Conservation (phyloP, 2,113 vertebrate species). For the Sinocyclocheilus anshuiensis region DNA sequence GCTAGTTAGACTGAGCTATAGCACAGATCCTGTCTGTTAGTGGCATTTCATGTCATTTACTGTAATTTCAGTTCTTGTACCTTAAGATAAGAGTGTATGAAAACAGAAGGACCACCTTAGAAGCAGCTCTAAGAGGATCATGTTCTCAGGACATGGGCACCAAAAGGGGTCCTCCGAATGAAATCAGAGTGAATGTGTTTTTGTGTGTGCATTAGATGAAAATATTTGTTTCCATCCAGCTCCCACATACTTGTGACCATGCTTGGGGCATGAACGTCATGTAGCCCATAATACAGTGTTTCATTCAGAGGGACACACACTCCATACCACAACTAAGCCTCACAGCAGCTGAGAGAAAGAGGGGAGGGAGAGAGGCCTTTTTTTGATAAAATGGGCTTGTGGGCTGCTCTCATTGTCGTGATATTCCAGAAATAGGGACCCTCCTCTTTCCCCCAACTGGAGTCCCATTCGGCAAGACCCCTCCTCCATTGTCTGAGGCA, state of each 20-base stretch:
- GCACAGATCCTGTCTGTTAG: neutral
- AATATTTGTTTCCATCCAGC: constrained; percentile 34
- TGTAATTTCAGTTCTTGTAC: constrained; percentile 8
- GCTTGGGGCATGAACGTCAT: constrained; percentile 27
- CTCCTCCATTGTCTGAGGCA: constrained; percentile 44
- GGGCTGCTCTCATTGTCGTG: constrained; percentile 53
- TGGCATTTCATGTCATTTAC: constrained; percentile 3
- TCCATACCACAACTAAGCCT: constrained; percentile 56
- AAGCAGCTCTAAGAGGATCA: neutral
- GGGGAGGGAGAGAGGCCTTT: constrained; percentile 25
- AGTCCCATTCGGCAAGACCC: constrained; percentile 10
- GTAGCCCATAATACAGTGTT: constrained; percentile 41
- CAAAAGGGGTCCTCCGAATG: neutral
- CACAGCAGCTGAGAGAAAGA: constrained; percentile 64
- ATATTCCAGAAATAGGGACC: constrained; percentile 51
- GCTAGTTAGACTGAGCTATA: neutral
- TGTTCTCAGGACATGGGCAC: neutral
- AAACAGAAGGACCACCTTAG: neutral
- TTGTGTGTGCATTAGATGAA: constrained; percentile 19
- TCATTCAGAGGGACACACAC: constrained; percentile 42
- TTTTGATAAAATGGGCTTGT: constrained; percentile 45
- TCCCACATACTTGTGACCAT: constrained; percentile 37
- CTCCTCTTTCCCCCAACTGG: constrained; percentile 37
- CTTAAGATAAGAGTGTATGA: neutral
- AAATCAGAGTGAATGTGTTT: constrained; percentile 7